Conservation (phyloP, 2,888 invertebrate species). For the Norana najaformis region DNA sequence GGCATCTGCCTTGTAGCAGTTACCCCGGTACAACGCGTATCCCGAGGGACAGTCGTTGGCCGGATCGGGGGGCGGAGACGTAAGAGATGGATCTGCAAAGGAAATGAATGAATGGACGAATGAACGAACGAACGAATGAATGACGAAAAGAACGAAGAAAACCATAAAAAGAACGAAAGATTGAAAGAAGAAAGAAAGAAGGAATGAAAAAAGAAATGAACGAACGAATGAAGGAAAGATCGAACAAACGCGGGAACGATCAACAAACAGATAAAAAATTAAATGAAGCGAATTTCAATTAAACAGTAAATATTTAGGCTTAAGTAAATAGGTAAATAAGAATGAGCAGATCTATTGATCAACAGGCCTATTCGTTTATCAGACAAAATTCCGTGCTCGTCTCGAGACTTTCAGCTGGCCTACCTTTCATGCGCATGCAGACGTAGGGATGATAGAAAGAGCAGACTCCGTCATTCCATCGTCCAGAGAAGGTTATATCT, state of each 20-base stretch:
- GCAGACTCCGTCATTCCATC: slow-evolving; percentile 51
- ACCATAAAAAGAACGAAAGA: too few relatives aligned
- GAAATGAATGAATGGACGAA: not conserved
- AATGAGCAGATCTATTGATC: too few relatives aligned
- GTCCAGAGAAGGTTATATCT: slow-evolving; percentile 45
- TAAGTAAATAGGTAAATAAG: too few relatives aligned
- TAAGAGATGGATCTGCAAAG: not conserved
- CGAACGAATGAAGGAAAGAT: not conserved
- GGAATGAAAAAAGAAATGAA: not conserved
- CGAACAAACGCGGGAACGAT: too few relatives aligned
- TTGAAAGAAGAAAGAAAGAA: too few relatives aligned
- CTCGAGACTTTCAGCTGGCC: slow-evolving; percentile 18
- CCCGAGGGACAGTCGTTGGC: slow-evolving; percentile 19
- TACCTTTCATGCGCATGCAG: slow-evolving; percentile 51
- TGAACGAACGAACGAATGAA: too few relatives aligned
- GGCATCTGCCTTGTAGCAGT: slow-evolving; percentile 32
- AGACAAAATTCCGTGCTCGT: not conserved
- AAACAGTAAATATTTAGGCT: too few relatives aligned
- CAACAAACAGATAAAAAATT: too few relatives aligned
- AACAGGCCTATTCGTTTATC: not conserved
- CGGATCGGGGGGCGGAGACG: not conserved
- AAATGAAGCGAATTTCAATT: too few relatives aligned
- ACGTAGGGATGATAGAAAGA: slow-evolving; percentile 45
- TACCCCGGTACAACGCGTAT: not conserved
- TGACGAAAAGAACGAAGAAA: too few relatives aligned